These are phyloP conservation scores for Drosophila multiciliata DNA, from an alignment of 2,888 invertebrate species.

Conservation along the genomic window DNA sequence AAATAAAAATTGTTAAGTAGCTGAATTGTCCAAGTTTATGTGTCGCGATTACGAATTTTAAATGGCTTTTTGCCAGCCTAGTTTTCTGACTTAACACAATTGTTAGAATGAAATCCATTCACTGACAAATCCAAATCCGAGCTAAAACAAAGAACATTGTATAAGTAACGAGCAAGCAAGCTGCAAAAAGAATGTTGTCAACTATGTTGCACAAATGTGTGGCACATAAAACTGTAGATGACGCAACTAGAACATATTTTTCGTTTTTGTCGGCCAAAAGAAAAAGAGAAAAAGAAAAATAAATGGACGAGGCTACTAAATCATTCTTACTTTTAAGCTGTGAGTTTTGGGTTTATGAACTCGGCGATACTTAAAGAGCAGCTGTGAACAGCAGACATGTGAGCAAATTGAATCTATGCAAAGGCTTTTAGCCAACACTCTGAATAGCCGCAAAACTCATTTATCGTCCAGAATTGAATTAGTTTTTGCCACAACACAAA, in stretches of 20 bases:
- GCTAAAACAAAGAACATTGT: conserved; percentile 14
- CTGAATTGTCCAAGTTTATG: not conserved
- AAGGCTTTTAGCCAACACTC: conserved; percentile 39
- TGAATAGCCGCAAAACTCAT: conserved; percentile 39
- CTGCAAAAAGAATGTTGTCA: conserved; percentile 18
- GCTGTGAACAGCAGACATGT: not conserved
- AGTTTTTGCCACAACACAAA: conserved; percentile 12
- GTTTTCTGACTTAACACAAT: not conserved
- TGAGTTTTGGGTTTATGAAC: conserved; percentile 6
- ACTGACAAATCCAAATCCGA: not conserved
- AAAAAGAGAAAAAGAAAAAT: not conserved
- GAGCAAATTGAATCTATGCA: conserved; percentile 30
- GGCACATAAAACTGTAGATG: conserved; percentile 47
- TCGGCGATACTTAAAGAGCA: conserved; percentile 4
- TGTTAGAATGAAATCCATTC: not conserved
- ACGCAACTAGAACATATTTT: conserved; percentile 63
- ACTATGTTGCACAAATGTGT: conserved; percentile 37
- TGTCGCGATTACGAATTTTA: not conserved
- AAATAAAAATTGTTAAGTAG: not conserved
- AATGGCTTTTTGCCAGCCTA: not conserved
- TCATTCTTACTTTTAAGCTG: conserved; percentile 3
- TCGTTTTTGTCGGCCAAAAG: conserved; percentile 24
- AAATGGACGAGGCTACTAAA: not conserved
- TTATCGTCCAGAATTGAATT: conserved; percentile 53
- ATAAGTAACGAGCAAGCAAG: not conserved